phyloP scores from a whole-genome alignment of 2,113 vertebrate species.

The Caracal caracal region DNA sequence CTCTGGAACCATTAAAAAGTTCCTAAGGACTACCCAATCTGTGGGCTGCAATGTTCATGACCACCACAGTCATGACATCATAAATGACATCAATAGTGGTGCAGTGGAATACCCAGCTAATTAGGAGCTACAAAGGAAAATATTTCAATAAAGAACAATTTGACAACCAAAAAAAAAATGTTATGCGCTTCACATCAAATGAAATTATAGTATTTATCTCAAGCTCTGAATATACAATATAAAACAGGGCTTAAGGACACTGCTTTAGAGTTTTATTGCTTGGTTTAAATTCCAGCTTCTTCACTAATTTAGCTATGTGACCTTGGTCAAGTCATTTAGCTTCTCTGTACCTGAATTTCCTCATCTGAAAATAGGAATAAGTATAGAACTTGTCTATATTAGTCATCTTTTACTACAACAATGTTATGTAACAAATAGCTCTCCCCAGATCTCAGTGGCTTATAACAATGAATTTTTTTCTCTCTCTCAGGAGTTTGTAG shows the following conservation, averaged over 20 bases:
- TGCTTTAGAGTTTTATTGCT: background rate
- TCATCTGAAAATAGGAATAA: constrained; percentile 11
- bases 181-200: background rate
- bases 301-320: background rate
- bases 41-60: background rate
- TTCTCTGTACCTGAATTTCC: background rate
- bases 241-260: background rate
- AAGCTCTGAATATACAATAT: background rate
- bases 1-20: background rate
- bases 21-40: background rate
- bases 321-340: background rate
- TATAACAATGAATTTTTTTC: background rate
- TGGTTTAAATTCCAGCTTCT: constrained; percentile 16
- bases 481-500: background rate
- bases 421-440: background rate
- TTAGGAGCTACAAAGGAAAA: background rate
- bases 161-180: background rate
- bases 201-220: background rate
- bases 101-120: background rate
- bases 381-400: background rate
- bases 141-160: background rate
- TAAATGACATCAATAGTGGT: background rate
- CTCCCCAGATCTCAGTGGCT: background rate
- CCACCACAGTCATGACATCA: background rate
- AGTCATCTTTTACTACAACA: background rate